Percentiles rank a stretch among this genome's conserved stretches.
phyloP scores from a whole-genome alignment of 2,888 invertebrate species.

The Thecophora atra region DNA sequence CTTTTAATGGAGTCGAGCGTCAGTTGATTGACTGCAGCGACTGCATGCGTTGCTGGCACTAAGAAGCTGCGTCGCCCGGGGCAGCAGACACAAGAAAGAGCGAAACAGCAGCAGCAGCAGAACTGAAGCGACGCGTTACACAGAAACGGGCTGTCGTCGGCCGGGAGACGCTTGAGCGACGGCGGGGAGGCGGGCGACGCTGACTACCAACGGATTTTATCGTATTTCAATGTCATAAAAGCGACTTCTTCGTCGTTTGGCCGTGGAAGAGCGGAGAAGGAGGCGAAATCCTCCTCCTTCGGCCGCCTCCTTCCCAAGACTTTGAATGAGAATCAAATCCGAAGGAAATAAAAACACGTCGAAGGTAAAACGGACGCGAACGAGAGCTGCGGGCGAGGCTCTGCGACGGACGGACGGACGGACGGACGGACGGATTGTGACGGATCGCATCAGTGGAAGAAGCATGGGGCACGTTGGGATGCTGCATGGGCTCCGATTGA shows the following conservation, averaged over 20 bases:
- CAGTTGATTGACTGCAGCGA: not conserved
- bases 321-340: slow-evolving; percentile 12
- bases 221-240: no score
- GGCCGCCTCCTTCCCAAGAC: not conserved
- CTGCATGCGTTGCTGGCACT: not conserved
- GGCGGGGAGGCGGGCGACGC: no score
- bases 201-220: no score
- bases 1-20: not conserved
- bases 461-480: slow-evolving; percentile 27
- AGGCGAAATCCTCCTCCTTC: not conserved
- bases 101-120: not conserved
- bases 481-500: slow-evolving; percentile 25
- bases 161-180: no score
- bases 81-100: not conserved
- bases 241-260: no score
- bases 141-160: no score
- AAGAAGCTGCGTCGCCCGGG: not conserved
- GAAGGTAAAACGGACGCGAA: not conserved
- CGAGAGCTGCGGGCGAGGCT: slow-evolving; percentile 29
- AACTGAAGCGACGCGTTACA: not conserved
- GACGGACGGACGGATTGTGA: slow-evolving; percentile 2
- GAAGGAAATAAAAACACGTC: not conserved
- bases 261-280: no score
- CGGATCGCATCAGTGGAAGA: slow-evolving; percentile 22
- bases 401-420: slow-evolving; percentile 21